Conservation (phyloP, 2,888 invertebrate genomes). For the Galeruca laticollis region DNA sequence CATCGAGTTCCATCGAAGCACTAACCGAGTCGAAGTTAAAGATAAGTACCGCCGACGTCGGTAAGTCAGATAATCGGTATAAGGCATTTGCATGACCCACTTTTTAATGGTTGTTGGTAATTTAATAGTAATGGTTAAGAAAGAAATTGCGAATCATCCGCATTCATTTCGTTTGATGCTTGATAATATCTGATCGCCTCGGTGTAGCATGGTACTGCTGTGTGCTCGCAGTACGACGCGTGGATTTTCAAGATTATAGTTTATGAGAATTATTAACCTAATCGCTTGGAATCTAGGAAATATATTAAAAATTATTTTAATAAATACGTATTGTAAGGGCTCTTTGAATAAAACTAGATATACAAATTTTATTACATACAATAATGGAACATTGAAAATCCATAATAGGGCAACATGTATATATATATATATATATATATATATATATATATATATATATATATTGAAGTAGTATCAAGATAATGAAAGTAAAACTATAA, state of each 20-base stretch:
- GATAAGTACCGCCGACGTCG: constrained; percentile 9
- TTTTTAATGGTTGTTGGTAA: constrained; percentile 49
- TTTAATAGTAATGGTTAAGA: constrained; percentile 48
- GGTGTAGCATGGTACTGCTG: constrained; percentile 13
- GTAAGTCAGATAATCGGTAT: constrained; percentile 9
- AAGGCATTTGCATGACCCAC: constrained; percentile 46
- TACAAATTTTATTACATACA: no score
- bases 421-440: no score
- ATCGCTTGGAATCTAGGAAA: background rate
- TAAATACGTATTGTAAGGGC: no score
- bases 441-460: no score
- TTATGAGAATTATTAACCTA: background rate
- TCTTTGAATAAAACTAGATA: no score
- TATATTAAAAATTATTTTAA: background rate
- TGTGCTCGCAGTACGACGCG: background rate
- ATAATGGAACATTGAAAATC: no score
- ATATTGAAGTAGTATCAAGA: no score
- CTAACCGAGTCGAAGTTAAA: constrained; percentile 10
- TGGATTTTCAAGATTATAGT: background rate
- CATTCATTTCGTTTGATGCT: constrained; percentile 50
- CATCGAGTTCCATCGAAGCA: constrained; percentile 10
- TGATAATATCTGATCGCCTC: constrained; percentile 17
- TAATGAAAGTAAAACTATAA: no score
- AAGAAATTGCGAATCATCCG: constrained; percentile 57
- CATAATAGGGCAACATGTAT: no score